Evolutionary conservation across 23 tunicate genomes (phyloP).

Genomic region (Aplidium turbinatum): DNA sequence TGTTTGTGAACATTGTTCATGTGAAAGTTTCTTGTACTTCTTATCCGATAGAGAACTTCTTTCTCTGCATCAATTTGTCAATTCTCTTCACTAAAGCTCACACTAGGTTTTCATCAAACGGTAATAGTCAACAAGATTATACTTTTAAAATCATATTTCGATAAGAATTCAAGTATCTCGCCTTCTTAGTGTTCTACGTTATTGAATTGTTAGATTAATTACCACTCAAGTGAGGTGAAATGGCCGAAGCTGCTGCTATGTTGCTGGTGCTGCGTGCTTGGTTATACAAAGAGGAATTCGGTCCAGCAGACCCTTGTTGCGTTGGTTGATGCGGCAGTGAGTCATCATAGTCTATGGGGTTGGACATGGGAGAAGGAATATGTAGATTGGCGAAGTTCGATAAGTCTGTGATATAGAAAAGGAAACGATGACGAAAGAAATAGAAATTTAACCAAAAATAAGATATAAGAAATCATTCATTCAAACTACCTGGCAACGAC

Average conservation of each 20-base stretch:
- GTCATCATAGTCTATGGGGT: slow-evolving; percentile 90
- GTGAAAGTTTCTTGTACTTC: too few species aligned
- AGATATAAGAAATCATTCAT: not conserved
- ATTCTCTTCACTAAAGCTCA: too few species aligned
- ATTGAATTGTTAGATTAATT: too few species aligned
- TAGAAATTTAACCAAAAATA: not conserved
- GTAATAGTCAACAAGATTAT: too few species aligned
- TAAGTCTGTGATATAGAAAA: not conserved
- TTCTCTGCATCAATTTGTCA: too few species aligned
- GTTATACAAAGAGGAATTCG: slow-evolving; percentile 33
- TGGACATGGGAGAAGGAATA: slow-evolving; percentile 78
- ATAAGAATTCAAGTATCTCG: too few species aligned
- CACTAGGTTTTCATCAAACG: too few species aligned
- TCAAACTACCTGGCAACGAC: slow-evolving; percentile 77
- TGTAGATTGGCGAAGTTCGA: slow-evolving; percentile 74
- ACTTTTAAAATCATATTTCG: too few species aligned
- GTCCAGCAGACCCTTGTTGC: slow-evolving; percentile 15
- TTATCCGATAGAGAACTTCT: too few species aligned
- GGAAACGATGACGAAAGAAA: not conserved
- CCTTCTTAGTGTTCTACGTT: too few species aligned
- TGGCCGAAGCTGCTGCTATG: slow-evolving; percentile 57
- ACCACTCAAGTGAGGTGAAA: slow-evolving; percentile 63
- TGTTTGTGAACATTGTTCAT: not conserved
- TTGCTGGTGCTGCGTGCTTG: slow-evolving; percentile 74
- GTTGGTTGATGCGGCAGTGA: slow-evolving; percentile 4